phyloP scores from a whole-genome alignment of 1,140 invertebrate species.

The Hyphantria cunea region DNA sequence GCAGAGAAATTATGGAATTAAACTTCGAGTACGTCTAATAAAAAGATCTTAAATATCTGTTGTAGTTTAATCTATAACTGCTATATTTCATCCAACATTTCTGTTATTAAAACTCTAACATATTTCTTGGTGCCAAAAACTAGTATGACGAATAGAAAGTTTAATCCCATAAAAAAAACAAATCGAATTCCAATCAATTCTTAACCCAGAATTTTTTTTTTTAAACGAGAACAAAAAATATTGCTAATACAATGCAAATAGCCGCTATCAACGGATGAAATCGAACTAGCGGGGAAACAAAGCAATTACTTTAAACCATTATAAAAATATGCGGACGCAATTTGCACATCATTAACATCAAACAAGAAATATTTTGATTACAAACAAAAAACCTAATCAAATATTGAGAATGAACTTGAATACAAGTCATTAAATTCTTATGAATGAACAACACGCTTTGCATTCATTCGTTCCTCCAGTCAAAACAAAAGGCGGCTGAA shows the following conservation, averaged over 20 bases:
- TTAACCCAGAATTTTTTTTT: background rate
- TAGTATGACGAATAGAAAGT: no score
- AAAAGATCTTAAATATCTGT: no score
- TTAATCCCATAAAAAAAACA: background rate
- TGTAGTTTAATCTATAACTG: no score
- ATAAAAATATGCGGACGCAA: constrained; percentile 4
- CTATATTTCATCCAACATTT: no score
- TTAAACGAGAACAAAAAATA: constrained; percentile 2
- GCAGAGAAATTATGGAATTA: no score
- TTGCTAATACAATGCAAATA: constrained; percentile 4
- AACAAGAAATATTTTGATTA: constrained; percentile 4
- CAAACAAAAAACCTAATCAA: constrained; percentile 5
- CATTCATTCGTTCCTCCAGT: constrained; percentile 1
- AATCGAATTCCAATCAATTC: background rate
- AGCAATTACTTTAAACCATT: background rate
- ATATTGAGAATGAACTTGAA: constrained; percentile 1
- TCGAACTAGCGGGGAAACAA: background rate
- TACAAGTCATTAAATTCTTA: constrained; percentile 4
- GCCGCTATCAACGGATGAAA: background rate
- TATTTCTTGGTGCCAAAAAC: no score
- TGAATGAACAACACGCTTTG: background rate
- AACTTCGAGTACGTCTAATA: no score
- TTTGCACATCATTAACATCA: background rate
- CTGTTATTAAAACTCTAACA: no score
- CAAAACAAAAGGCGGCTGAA: constrained; percentile 1